Conservation (phyloP, 2,797 vertebrate species). For the Anguilla pacifica region DNA sequence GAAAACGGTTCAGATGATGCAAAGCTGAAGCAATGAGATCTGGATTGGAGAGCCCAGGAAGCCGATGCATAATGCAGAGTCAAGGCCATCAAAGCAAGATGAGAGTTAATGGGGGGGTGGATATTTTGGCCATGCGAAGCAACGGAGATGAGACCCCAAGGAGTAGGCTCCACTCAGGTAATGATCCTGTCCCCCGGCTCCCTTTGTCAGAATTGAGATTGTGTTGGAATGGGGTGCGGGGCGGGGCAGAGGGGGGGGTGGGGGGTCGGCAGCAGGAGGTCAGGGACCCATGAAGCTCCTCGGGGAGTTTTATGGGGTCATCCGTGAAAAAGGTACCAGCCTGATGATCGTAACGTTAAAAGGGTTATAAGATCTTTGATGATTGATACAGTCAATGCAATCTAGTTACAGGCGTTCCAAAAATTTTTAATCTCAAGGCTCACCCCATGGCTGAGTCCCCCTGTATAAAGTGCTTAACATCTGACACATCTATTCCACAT, state of each 20-base stretch:
- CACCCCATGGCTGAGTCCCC: neutral
- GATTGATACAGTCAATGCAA: neutral
- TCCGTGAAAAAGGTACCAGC: neutral
- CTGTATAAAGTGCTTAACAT: neutral
- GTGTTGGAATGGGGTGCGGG: neutral
- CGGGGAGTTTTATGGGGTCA: neutral
- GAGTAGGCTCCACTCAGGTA: neutral
- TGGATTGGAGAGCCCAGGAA: neutral
- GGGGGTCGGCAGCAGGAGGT: neutral
- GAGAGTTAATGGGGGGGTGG: neutral
- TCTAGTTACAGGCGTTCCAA: neutral
- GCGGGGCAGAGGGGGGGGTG: neutral
- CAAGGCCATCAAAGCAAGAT: conserved; percentile 28
- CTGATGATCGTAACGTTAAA: neutral
- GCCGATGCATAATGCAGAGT: conserved; percentile 28
- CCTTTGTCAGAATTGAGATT: neutral
- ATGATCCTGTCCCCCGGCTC: neutral
- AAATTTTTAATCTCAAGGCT: neutral
- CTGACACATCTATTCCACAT: neutral
- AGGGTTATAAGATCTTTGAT: neutral
- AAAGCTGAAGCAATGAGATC: conserved; percentile 29
- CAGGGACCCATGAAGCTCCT: neutral
- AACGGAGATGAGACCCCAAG: neutral
- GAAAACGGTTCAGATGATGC: conserved; percentile 27
- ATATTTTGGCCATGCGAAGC: neutral